Conservation (phyloP, 2,797 vertebrate genomes). For the Coranthus polyacanthus region DNA sequence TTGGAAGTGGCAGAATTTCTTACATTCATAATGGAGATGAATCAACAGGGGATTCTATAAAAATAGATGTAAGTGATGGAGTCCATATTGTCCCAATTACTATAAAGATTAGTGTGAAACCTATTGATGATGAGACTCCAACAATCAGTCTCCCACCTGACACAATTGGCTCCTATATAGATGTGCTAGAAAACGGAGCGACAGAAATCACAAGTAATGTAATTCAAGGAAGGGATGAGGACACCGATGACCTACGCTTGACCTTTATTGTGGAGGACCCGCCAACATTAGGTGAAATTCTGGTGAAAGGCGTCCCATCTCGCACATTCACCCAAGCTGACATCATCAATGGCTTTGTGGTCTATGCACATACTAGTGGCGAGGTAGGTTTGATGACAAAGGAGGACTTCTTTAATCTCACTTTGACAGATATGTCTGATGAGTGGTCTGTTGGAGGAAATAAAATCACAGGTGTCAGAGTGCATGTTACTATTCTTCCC, state of each 20-base stretch:
- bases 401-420: constrained; percentile 94
- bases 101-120: constrained; percentile 89
- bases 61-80: constrained; percentile 93
- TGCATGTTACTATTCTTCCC: constrained; percentile 95
- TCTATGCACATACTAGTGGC: constrained; percentile 92
- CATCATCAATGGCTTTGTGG: constrained; percentile 91
- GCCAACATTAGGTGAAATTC: constrained; percentile 89
- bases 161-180: constrained; percentile 92
- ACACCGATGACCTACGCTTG: constrained; percentile 92
- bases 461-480: constrained; percentile 90
- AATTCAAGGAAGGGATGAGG: constrained; percentile 90
- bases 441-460: constrained; percentile 92
- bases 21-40: constrained; percentile 91
- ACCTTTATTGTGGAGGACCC: constrained; percentile 93
- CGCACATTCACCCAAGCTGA: constrained; percentile 93
- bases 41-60: constrained; percentile 86
- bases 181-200: constrained; percentile 93
- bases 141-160: constrained; percentile 87
- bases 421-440: constrained; percentile 92
- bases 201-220: constrained; percentile 93
- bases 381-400: constrained; percentile 91
- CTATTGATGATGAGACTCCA: constrained; percentile 89
- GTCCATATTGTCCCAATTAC: constrained; percentile 93
- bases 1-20: constrained; percentile 86
- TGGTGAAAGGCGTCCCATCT: constrained; percentile 88